Base-by-base conservation (phyloP, 2,888 invertebrate genomes). In the Chaitophorus viminalis region DNA sequence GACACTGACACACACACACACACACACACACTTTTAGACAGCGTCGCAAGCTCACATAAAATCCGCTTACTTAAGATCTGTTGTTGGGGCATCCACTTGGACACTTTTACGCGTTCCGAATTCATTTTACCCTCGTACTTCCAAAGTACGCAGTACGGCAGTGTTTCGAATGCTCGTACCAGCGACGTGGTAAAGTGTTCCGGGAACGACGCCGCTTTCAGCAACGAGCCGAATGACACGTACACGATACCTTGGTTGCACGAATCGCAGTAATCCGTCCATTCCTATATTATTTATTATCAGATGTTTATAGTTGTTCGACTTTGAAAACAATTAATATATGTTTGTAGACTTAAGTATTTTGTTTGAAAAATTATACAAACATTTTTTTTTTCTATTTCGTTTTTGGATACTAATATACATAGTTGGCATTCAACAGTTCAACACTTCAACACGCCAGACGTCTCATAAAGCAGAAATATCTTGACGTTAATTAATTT, bases 31-130 rank as follows among this genome's bases (percentile, higher is more conserved):
- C 36, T 31, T 3, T 5, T 18, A 3, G 25, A 18, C n/a, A 46
- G 36, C 9, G 46, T 14, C 14, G 14, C 14, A 46, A 11, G 14
- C 14, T 46, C 46, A 46, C 11, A 46, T 11, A 46, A 46, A 46
- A 46, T 46, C 46, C 9, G n/a, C 33, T 86, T 65, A 87, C 87
- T 75, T 17, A 87, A 46, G 4, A 87, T 87, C 11, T 39, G 60
- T 31, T 81, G 87, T 81, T 87, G 87, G 0, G 87, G 87, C 81
- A 87, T 87, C 87, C 87, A 81, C 18, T 87, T 79, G n/a, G 87
- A 87, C 81, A 36, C 31, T 81, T 65, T 87, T 9, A 87, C 46
- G 18, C 65, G 87, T 39, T 65, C 5, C 18, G 87, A 87, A n/a
- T 65, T 46, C 6, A 87, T 46, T 0, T 87, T 81, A 1, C 81